phyloP scores from a whole-genome alignment of 2,888 invertebrate genomes.

The Eupeodes latifasciatus region DNA sequence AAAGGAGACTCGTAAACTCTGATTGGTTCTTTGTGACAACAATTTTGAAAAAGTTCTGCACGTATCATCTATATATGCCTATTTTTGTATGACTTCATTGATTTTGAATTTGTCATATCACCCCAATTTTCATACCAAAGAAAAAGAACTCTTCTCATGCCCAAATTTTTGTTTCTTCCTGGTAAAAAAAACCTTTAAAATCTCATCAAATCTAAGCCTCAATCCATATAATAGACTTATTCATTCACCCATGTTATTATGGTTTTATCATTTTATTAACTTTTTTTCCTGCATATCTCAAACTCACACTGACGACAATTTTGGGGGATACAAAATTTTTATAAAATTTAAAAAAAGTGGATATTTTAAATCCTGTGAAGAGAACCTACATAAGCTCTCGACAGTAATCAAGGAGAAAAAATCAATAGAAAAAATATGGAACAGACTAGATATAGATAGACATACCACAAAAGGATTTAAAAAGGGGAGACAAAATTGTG shows the following conservation, averaged over 20 bases:
- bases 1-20: not conserved
- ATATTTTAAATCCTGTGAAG: conserved; percentile 46
- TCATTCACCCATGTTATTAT: conserved; percentile 59
- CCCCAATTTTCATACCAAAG: not conserved
- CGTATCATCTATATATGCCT: not conserved
- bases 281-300: not conserved
- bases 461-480: conserved; percentile 49
- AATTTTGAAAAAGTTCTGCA: conserved; percentile 12
- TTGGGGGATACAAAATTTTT: not conserved
- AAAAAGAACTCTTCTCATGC: not conserved
- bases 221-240: conserved; percentile 62
- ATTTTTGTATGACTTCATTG: conserved; percentile 33
- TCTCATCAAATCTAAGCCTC: conserved; percentile 59
- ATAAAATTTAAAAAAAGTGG: conserved; percentile 33
- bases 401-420: conserved; percentile 70
- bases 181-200: conserved; percentile 55
- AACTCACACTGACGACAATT: not conserved
- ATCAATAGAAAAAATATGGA: conserved; percentile 63
- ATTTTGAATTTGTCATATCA: conserved; percentile 23
- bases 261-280: conserved; percentile 61
- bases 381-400: conserved; percentile 56
- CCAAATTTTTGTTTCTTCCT: conserved; percentile 44
- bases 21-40: conserved; percentile 33
- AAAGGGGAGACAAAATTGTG: conserved; percentile 19
- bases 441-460: conserved; percentile 29